Evolutionary conservation across 64 coral and sea anemone genomes (phyloP), one percentile per base, ranked within the genome.

Genomic region (Stichodactyla mertensii): DNA sequence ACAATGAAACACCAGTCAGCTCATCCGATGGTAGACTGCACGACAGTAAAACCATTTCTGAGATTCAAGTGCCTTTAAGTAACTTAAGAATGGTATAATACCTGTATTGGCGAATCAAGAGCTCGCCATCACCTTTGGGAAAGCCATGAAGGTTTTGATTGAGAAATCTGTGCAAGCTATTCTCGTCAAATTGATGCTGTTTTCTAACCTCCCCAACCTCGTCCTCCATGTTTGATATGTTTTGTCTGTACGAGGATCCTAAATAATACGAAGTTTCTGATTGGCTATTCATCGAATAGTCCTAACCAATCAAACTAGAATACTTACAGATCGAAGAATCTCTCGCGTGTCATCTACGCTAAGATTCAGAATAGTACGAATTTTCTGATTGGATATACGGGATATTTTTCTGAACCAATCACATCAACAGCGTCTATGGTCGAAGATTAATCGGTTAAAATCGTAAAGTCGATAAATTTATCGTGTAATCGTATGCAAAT

Each of bases 81-180:
- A 51, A 4, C 6, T 82, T 13, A 61, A 61, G 18, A 61, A 61
- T 66, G 5, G 22, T 74, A 61, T 31, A 86, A 7, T 77, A 99
- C 97, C 84, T 95, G 86, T 92, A 99, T 52, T 99, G 97, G 5
- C 84, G 70, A 64, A 99, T 91, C 85, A 61, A 67, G 7, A 95
- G 74, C 13, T 61, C 16, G 18, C 85, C 88, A 53, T 86, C 27
- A 58, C 64, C 80, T 82, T 88, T 80, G 5, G 97, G 93, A 88
- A 92, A 99, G 51, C 53, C 93, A 18, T 52, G 26, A 55, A 99
- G 87, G 84, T 92, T 77, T 52, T 58, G 61, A 62, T 51, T 67
- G n/a, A 99, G 88, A 84, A 91, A 95, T 53, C 61, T 71, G 51
- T 99, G 88, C 55, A 99, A 87, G 14, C 74, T 62, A 27, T 0